Evolutionary conservation across 1,140 invertebrate genomes (phyloP), one percentile per base, ranked within the genome.

Genomic region (Dolichoris vasculosae): DNA sequence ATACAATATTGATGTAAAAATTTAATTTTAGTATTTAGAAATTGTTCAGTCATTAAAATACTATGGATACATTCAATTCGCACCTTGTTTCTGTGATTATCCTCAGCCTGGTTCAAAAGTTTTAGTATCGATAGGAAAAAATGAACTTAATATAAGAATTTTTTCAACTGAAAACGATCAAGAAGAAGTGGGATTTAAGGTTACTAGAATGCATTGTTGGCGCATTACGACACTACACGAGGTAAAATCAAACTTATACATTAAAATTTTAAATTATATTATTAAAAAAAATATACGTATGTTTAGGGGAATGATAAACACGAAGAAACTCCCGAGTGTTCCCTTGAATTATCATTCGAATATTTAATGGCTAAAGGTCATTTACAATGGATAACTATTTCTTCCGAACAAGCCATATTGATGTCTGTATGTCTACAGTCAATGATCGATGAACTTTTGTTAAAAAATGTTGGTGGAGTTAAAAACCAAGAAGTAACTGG

Each of bases 191-290:
- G 94, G 95, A 89, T 99, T 98, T 91, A 97, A 98, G 93, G 97
- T 99, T 9, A 99, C 98, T 1, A 94, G 98, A 88, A 99, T 99
- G 96, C 95, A 97, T 87, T 99, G 98, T 89, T 99, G 98, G 98
- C 95, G 98, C 88, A 98, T 99, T n/a, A 98, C 97, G 38, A 97
- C 96, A 0, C 93, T 96, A 85, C 96, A 97, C 88, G 94, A 95
- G 90, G 97, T 98, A 93, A 40, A 84, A 73, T 81, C 3, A 78
- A 79, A 64, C 6, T 59, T 26, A 69, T 35, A 35, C 30, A 32
- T 35, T 67, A 32, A 67, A 64, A 64, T 64, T 85, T 23, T 46
- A 15, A 11, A 11, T 69, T 7, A 59, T 75, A 26, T 55, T 30
- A 40, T 64, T 43, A 67, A 40, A 59, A 69, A 51, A 46, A 46